Conservation (phyloP, 2,888 invertebrate species). For the Tigriopus californicus region DNA sequence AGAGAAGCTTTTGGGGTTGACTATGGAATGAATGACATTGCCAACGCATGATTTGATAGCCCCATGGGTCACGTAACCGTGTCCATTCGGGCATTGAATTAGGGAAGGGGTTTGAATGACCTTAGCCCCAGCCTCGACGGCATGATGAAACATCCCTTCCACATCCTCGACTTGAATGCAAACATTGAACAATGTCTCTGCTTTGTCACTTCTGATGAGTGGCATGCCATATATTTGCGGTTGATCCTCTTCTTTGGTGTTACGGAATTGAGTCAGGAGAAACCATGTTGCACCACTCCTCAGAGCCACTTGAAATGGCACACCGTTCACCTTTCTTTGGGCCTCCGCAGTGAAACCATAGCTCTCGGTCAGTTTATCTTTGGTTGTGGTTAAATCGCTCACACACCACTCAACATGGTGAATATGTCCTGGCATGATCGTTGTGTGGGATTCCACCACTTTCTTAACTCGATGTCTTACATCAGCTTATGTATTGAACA, state of each 20-base stretch:
- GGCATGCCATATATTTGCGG: not conserved
- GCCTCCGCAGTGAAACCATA: not conserved
- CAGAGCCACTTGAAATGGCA: not conserved
- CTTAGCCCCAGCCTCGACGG: not conserved
- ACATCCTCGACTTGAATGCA: not conserved
- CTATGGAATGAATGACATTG: constrained; percentile 30
- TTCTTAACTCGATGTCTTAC: not conserved
- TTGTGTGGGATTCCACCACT: not conserved
- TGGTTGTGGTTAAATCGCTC: not conserved
- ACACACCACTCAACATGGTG: constrained; percentile 8
- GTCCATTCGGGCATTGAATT: constrained; percentile 15
- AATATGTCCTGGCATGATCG: not conserved
- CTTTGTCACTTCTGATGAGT: not conserved
- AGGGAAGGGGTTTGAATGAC: not conserved
- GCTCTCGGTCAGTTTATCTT: not conserved
- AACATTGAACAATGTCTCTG: not conserved
- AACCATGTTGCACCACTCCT: not conserved
- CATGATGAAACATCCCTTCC: not conserved
- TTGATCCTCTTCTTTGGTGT: not conserved
- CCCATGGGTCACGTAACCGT: constrained; percentile 26
- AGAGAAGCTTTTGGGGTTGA: constrained; percentile 27
- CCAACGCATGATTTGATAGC: constrained; percentile 29
- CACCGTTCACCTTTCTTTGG: not conserved
- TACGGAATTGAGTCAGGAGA: not conserved
- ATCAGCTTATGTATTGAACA: not conserved